Evolutionary conservation across 2,888 invertebrate species (phyloP), one percentile per base, ranked within the genome.

Genomic region (Brachypterus glaber): DNA sequence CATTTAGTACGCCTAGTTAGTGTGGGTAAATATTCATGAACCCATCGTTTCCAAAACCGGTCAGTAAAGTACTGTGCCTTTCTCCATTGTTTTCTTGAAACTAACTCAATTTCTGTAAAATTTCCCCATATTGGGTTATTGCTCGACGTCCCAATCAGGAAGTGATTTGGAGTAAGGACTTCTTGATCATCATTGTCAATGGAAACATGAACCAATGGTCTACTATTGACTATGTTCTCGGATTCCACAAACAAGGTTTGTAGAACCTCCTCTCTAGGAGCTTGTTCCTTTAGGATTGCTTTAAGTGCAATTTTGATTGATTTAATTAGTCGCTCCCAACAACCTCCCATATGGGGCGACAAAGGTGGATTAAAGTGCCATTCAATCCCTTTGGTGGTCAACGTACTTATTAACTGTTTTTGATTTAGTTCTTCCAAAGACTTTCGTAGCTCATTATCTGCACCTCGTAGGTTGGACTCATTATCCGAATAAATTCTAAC

Each of bases 321-420:
- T 29, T 33, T 30, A 8, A 33, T 30, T 11, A 40, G 17, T 16
- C 40, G 9, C 35, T 40, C 35, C 35, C 40, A 40, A 30, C 30
- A 15, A 13, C 37, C 33, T 2, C 37, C 37, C 36, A 40, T 36
- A 15, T 40, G 36, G 5, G 32, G 32, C 3, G 36, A 36, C 24
- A 25, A 26, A 14, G 40, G 35, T 24, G 40, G 9, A 29, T 39
- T 39, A 34, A 40, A 40, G 12, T 40, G 24, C 33, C 33, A 40
- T 32, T 24, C 24, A n/a, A 35, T 8, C 26, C 35, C 31, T 12
- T 35, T 24, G 16, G 15, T 24, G n/a, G 31, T 25, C 14, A 39
- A 39, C n/a, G 21, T 21, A 9, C 30, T 38, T 17, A 32, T 17
- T 9, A 39, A 29, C 13, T 36, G 24, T 14, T 32, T n/a, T 29